Base-by-base conservation (phyloP, 2,888 invertebrate species). In the Gari tellinella region DNA sequence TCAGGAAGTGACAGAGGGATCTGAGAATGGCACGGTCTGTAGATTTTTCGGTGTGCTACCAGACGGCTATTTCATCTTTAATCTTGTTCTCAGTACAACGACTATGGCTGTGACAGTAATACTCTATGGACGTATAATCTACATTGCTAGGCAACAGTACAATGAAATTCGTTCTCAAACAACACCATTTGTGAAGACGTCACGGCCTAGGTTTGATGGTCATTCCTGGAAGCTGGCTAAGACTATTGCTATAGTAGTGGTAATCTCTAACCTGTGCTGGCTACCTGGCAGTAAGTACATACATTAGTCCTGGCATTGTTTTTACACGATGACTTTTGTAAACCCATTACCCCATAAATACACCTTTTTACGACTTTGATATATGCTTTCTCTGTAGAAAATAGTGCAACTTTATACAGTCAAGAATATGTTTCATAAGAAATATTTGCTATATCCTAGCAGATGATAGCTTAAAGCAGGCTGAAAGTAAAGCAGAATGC, bases 1-100 rank as follows among this genome's bases (percentile, higher is more conserved):
- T 14, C 48, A 62, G 21, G n/a, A 49, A 43, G 5, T 23, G 0
- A 64, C 41, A 5, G 53, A 69, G 8, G 74, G 41, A 31, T 51
- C 41, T 40, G 19, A 48, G 21, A 23, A 15, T 1, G 60, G 55
- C 8, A 58, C 62, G 12, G 56, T 70, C 14, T 84, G 84, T 57
- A 49, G 70, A 57, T 84, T 75, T 57, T 84, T 83, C 63, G 80
- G 77, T 1, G 72, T 82, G 0, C 38, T 83, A 4, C 49, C 68
- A 0, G 41, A 72, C 17, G 63, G 73, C 10, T 84, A 80, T 46
- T 57, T 80, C 17, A 60, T 66, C 40, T 21, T 82, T 1, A 61
- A 75, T 46, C 63, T 78, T 21, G 21, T 63, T 5, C 23, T 81
- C 17, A 75, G 78, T 43, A 43, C 69, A 7, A 26, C 61, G 1